Evolutionary conservation across 2,113 vertebrate genomes (phyloP), one percentile per base, ranked within the genome.

Genomic region (Mus musculus): DNA sequence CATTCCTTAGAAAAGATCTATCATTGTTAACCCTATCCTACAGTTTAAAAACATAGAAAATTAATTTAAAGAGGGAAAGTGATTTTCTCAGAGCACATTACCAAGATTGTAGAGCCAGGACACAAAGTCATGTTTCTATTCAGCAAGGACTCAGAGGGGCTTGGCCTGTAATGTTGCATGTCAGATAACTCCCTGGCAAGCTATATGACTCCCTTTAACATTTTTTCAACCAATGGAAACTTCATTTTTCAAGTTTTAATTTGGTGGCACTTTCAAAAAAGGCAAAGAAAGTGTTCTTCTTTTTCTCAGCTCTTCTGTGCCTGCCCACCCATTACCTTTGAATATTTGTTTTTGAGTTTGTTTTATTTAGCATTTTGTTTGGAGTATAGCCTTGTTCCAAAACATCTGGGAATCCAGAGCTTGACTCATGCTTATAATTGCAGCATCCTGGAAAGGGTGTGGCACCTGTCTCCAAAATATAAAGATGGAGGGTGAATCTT

Each of bases 161-260:
- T 46, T 75, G 9, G 52, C 16, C 28, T 12, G 6, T 59, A 19
- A 75, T 54, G 13, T 59, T 13, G 2, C 26, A 49, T 7, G 26
- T 75, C 52, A 33, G 69, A 84, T 94, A 93, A 96, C 73, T 95
- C 95, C 90, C 16, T 86, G 89, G 91, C 84, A 95, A 75, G 63
- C 89, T 95, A 42, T 61, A 84, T 88, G 95, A 93, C 76, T 54
- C 85, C 67, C 80, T 93, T 84, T 92, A 96, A 93, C 95, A 24
- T 42, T 59, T 76, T 76, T 75, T 91, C 93, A 97, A 72, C 96
- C 91, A 93, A 90, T 90, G 96, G 84, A 94, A 94, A 56, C 88
- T 94, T 95, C 80, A 36, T 81, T 93, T 95, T 94, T 96, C 93
- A 93, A 26, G 63, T 95, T 97, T 93, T 88, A 69, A 86, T 92